Percentiles rank a stretch among this genome's conserved stretches.
Conservation (phyloP, 2,888 invertebrate genomes). For the Ryuthela nishihirai region DNA sequence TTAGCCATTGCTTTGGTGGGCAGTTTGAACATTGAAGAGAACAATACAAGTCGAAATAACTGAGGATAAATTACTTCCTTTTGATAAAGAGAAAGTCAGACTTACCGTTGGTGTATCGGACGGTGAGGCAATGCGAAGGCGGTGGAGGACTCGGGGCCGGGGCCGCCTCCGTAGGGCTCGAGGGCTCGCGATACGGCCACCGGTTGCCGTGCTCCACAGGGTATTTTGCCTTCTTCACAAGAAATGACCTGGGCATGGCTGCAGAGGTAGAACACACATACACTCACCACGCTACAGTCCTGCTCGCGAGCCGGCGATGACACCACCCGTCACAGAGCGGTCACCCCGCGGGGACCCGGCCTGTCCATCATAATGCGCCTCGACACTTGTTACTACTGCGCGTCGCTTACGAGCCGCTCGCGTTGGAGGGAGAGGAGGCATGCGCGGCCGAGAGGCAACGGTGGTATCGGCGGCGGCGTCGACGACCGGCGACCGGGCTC, state of each 20-base stretch:
- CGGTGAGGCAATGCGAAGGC: conserved; percentile 27
- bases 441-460: too few species aligned
- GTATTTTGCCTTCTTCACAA: conserved; percentile 43
- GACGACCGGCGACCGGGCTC: too few species aligned
- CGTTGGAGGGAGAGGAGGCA: conserved; percentile 5
- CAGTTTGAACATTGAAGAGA: too few species aligned
- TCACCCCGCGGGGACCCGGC: conserved; percentile 6
- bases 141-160: conserved; percentile 13
- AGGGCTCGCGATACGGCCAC: conserved; percentile 27
- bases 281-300: conserved; percentile 1
- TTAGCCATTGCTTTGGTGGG: too few species aligned
- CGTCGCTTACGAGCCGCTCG: too few species aligned
- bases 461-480: too few species aligned
- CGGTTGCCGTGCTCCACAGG: conserved; percentile 36
- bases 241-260: conserved; percentile 42
- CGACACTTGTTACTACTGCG: too few species aligned
- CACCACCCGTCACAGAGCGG: conserved; percentile 4
- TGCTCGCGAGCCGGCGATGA: conserved; percentile 6
- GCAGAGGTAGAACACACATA: too few species aligned
- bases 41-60: too few species aligned
- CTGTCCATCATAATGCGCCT: too few species aligned
- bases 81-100: too few species aligned
- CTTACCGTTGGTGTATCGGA: conserved; percentile 34
- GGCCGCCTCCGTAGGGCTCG: conserved; percentile 27
- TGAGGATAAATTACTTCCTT: too few species aligned